Evolutionary conservation across 2,113 vertebrate genomes (phyloP), one percentile per base, ranked within the genome.

Genomic region (Elaphurus davidianus): DNA sequence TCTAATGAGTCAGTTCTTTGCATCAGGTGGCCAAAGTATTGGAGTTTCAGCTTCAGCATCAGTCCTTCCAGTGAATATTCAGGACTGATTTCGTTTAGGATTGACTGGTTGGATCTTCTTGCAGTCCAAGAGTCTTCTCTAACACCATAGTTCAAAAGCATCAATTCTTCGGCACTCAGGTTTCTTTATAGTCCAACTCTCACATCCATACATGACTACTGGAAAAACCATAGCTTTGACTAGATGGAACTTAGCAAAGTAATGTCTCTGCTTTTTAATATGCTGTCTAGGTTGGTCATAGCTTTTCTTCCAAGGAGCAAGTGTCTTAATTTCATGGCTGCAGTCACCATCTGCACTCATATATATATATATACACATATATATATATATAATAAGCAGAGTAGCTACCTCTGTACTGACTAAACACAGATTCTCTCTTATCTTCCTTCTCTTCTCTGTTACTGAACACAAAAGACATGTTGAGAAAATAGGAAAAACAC

Each of bases 401-500:
- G 17, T 71, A 15, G 28, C 9, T 59, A 93, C 36, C 47, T 52
- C 45, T 47, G 17, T 78, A 82, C 12, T 76, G 33, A 3, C 54
- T 94, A 62, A 92, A 40, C 52, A 59, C 15, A 16, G 19, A 2
- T 78, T 83, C 25, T 92, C 1, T 60, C 25, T 55, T 40, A 17
- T 12, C 11, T 54, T 88, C 4, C 13, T 62, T 52, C 3, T 5
- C 52, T 23, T 95, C 23, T 97, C 36, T 93, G 14, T 45, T 81
- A 16, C 33, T 86, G 52, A 93, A 76, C 36, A 86, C 17, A 74
- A 89, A 91, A 47, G 25, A 28, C 5, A 95, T 13, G 23, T 36
- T 83, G 71, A 93, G n/a, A 85, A 90, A 91, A 79, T 27, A 14
- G 60, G 9, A 52, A 92, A 91, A 94, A 50, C 50, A 96, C 33